phyloP scores from a whole-genome alignment of 2,797 vertebrate genomes.

The Zalophus californianus region DNA sequence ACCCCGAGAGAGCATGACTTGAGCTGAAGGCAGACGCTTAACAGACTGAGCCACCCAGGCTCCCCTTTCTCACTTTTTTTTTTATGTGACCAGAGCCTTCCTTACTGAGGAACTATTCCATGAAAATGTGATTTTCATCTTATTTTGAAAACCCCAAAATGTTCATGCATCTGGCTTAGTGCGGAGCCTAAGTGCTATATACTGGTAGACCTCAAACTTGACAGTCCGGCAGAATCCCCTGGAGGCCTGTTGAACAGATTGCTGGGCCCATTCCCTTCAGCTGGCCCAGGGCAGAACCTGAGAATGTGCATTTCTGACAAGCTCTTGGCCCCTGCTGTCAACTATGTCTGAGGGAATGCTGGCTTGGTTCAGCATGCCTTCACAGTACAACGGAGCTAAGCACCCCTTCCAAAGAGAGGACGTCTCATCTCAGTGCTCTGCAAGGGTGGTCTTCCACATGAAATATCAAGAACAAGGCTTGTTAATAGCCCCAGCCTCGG shows the following conservation, averaged over 20 bases:
- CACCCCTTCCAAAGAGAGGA: background rate
- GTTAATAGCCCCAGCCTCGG: background rate
- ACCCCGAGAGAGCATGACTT: background rate
- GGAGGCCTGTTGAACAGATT: background rate
- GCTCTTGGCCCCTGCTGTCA: background rate
- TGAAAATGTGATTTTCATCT: background rate
- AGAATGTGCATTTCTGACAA: background rate
- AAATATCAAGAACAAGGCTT: background rate
- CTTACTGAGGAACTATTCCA: background rate
- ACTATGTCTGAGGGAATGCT: background rate
- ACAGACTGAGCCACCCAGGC: background rate
- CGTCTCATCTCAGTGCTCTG: background rate
- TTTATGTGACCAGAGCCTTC: background rate
- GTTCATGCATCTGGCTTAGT: background rate
- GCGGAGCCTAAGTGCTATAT: background rate
- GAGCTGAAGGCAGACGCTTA: background rate
- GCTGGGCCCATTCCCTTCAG: too few species aligned
- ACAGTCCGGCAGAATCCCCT: background rate
- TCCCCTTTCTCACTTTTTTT: background rate
- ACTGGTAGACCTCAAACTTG: background rate
- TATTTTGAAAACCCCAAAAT: background rate
- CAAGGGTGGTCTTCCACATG: background rate
- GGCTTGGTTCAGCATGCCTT: background rate
- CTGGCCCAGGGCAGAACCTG: fast-evolving
- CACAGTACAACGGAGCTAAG: background rate